Evolutionary conservation across 2,113 vertebrate genomes (phyloP).

Genomic region (Prietella phreatophila): DNA sequence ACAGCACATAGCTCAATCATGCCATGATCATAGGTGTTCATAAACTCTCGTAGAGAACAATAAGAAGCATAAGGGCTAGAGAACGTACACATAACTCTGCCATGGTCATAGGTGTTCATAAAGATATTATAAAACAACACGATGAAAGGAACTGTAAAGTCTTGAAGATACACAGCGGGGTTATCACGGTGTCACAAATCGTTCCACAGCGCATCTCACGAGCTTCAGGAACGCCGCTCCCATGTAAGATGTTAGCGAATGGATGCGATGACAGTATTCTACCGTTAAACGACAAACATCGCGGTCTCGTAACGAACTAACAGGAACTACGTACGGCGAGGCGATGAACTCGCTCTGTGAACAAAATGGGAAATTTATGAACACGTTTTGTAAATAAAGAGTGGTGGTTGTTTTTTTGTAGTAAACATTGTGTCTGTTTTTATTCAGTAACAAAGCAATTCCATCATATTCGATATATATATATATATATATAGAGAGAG

Average conservation of each 20-base stretch:
- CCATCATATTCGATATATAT: neutral
- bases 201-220: no score
- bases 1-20: neutral
- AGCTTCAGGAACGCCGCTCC: neutral
- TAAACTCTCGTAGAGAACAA: neutral
- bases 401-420: constrained; percentile 18
- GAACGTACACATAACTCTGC: neutral
- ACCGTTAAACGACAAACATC: no score
- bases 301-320: neutral
- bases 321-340: neutral
- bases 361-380: constrained; percentile 49
- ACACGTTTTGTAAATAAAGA: constrained; percentile 42
- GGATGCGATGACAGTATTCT: constrained; percentile 5
- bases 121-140: neutral
- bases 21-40: neutral
- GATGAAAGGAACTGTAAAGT: neutral
- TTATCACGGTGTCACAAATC: neutral
- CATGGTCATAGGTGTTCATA: neutral
- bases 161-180: no score
- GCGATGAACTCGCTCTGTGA: constrained; percentile 10
- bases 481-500: no score
- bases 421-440: constrained; percentile 41
- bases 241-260: neutral
- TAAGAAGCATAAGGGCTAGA: neutral
- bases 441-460: constrained; percentile 49